phyloP scores from a whole-genome alignment of 2,888 invertebrate genomes.

The Celastrina argiolus region DNA sequence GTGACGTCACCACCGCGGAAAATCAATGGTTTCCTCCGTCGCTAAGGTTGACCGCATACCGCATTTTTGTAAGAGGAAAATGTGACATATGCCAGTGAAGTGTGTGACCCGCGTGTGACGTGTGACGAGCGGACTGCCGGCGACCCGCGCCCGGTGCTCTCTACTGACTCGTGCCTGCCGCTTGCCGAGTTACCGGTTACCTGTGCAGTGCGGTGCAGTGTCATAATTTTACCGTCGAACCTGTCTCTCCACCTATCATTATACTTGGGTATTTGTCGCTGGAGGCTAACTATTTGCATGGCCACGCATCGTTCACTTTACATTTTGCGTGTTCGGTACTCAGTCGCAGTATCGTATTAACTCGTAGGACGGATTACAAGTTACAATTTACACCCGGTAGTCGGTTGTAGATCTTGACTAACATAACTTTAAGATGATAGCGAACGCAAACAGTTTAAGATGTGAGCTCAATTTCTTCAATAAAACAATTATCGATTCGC shows the following conservation, averaged over 20 bases:
- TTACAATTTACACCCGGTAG: too few species aligned
- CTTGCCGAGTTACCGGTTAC: background rate
- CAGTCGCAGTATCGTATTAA: background rate
- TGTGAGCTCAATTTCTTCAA: background rate
- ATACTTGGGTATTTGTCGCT: background rate
- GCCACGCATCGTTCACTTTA: background rate
- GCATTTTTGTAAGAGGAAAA: constrained; percentile 70
- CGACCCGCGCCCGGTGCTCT: constrained; percentile 51
- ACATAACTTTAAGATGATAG: too few species aligned
- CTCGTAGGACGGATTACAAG: background rate
- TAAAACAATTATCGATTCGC: background rate
- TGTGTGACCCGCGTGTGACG: constrained; percentile 45
- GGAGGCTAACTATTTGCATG: background rate
- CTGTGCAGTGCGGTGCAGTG: background rate
- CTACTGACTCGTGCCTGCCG: constrained; percentile 26
- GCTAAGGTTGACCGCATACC: constrained; percentile 73
- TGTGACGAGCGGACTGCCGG: constrained; percentile 39
- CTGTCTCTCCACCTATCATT: background rate
- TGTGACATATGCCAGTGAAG: constrained; percentile 70
- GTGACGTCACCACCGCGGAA: constrained; percentile 72
- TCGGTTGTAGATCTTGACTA: too few species aligned
- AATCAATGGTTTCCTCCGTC: constrained; percentile 69
- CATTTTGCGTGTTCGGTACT: background rate
- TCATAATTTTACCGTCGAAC: background rate
- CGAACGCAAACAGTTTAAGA: too few species aligned